These are phyloP conservation scores for Adoxophyes honmai DNA, from an alignment of 1,140 invertebrate genomes.

Conservation along the genomic window DNA sequence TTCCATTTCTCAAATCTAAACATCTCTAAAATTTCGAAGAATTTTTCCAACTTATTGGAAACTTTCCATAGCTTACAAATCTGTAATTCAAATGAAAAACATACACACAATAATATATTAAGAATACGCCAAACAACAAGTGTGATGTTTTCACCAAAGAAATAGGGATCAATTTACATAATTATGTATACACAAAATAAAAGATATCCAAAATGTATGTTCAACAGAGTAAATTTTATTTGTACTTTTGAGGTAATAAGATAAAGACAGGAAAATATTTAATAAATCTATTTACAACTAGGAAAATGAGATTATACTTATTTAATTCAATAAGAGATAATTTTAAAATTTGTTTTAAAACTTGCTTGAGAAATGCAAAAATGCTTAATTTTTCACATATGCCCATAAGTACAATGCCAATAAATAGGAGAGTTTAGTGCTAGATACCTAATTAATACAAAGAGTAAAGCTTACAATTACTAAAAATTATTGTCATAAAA, in stretches of 20 bases:
- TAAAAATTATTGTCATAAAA: slow-evolving; percentile 4
- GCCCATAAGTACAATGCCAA: background rate
- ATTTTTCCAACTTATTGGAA: too few species aligned
- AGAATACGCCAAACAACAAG: too few species aligned
- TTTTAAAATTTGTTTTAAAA: background rate
- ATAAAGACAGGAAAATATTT: background rate
- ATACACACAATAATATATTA: too few species aligned
- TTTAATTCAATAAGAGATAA: background rate
- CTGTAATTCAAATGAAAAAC: too few species aligned
- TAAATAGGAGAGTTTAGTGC: background rate
- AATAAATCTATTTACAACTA: background rate
- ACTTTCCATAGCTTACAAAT: too few species aligned
- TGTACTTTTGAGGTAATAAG: slow-evolving; percentile 14
- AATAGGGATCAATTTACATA: too few species aligned
- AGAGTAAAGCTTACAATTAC: background rate
- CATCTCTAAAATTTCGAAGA: too few species aligned
- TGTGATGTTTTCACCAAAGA: too few species aligned
- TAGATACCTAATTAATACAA: background rate
- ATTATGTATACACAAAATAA: too few species aligned
- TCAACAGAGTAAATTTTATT: background rate
- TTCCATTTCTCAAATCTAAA: too few species aligned
- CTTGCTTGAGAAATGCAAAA: background rate
- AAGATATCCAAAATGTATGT: too few species aligned
- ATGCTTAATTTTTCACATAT: background rate
- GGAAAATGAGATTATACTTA: background rate